A percentile compares a stretch with the other conserved stretches of the same genome.
Evolutionary conservation across 2,113 vertebrate species (phyloP).

Genomic region (Tricholaema leucomelas): DNA sequence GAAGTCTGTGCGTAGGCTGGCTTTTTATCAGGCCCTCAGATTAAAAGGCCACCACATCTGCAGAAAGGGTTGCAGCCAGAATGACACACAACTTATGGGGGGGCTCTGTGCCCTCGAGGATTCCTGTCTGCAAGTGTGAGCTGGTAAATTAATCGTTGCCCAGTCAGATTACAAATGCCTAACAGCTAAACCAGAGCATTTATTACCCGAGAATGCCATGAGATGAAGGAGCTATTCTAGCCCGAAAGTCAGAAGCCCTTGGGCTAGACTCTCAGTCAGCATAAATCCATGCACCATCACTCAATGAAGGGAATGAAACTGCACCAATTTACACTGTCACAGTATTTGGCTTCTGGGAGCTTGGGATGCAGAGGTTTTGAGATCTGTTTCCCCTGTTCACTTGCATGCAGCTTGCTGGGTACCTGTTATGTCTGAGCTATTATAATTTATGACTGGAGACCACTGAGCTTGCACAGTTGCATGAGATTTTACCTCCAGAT

Average conservation of each 20-base stretch:
- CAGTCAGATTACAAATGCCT: neutral
- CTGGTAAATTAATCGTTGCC: neutral
- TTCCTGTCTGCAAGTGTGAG: constrained; percentile 25
- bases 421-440: neutral
- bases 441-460: neutral
- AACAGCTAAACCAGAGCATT: neutral
- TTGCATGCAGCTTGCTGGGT: neutral
- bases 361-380: neutral
- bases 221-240: neutral
- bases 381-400: accelerated
- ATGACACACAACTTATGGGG: constrained; percentile 1
- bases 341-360: neutral
- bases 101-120: neutral
- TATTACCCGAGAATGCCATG: neutral
- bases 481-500: accelerated
- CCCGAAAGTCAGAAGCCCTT: neutral
- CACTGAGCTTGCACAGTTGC: neutral
- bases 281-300: neutral
- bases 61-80: neutral
- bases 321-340: accelerated
- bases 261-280: neutral
- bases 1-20: constrained; percentile 10
- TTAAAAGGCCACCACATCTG: constrained; percentile 45
- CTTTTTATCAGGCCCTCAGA: constrained; percentile 43
- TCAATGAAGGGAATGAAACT: neutral